Base-by-base conservation (phyloP, 2,888 invertebrate species). In the Lutraria lutraria region DNA sequence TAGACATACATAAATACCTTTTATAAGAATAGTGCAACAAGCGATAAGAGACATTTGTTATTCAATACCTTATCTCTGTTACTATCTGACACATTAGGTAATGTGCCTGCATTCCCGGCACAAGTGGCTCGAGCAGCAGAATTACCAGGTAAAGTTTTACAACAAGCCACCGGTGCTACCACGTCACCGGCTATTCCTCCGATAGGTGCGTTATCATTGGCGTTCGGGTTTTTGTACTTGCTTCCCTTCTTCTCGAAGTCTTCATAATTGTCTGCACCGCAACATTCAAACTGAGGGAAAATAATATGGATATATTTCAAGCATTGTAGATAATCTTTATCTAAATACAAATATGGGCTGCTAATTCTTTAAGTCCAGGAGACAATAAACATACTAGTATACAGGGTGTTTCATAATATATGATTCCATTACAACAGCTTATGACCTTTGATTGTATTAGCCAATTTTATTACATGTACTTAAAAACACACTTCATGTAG, bases 151-250 rank as follows among this genome's bases (percentile, higher is more conserved):
- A 89, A 76, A 0, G 80, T 79, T 56, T 89, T 89, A 80, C 89
- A 89, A 43, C 89, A 89, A 16, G 89, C 86, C 3, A 81, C 80
- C 2, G 89, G 89, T 8, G 83, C 83, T 21, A 25, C 52, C n/a
- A 89, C 56, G 10, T 31, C 29, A 25, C 76, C 81, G 29, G 29
- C 54, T n/a, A 21, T 31, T 19, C 25, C 13, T 4, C 21, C 25
- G 25, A 79, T 85, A 8, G 72, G 53, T 21, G 72, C 76, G n/a
- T 83, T 52, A 15, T 83, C 89, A 81, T 85, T 85, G 53, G 60
- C 54, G 19, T 4, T 29, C 10, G 83, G 53, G 8, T 83, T n/a
- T 34, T 79, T 68, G 63, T 83, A 83, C 16, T 8, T 13, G 43
- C 83, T 83, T 16, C 68, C 52, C 34, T 83, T 25, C 8, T 63